phyloP scores from a whole-genome alignment of 1,140 invertebrate species.

The Diplogasteroides magnus region DNA sequence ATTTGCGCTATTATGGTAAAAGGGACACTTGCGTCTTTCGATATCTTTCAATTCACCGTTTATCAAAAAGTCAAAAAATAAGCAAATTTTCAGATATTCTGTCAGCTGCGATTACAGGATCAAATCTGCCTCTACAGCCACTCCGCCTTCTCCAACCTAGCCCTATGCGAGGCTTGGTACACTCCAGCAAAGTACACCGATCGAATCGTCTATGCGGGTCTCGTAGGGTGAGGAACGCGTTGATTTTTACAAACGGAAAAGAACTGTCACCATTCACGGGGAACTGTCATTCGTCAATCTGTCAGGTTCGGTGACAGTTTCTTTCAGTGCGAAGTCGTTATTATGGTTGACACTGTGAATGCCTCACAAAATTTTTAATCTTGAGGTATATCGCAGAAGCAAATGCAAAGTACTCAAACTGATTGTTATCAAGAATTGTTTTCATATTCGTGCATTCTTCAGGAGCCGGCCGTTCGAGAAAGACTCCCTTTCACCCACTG shows the following conservation, averaged over 20 bases:
- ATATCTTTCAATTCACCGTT: too few relatives aligned
- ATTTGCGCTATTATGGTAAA: too few relatives aligned
- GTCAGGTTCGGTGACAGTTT: too few relatives aligned
- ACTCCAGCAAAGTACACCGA: conserved; percentile 51
- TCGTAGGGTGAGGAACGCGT: conserved; percentile 14
- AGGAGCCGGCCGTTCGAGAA: too few relatives aligned
- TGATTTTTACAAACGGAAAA: background rate
- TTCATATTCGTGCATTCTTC: too few relatives aligned
- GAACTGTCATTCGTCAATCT: background rate
- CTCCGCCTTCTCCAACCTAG: conserved; percentile 49
- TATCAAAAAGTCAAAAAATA: too few relatives aligned
- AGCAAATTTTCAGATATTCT: background rate
- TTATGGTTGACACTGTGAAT: too few relatives aligned
- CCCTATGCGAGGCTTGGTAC: conserved; percentile 52
- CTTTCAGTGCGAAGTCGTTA: too few relatives aligned
- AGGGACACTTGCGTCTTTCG: too few relatives aligned
- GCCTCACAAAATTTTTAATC: background rate
- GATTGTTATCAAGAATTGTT: too few relatives aligned
- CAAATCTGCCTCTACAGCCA: conserved; percentile 46
- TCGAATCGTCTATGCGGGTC: conserved; percentile 44
- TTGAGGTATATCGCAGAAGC: background rate
- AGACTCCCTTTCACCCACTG: too few relatives aligned
- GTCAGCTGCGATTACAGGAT: conserved; percentile 31
- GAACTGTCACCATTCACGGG: background rate
- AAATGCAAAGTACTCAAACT: too few relatives aligned